Evolutionary conservation across 1,140 invertebrate species (phyloP).

Genomic region (Drosophila orosa): DNA sequence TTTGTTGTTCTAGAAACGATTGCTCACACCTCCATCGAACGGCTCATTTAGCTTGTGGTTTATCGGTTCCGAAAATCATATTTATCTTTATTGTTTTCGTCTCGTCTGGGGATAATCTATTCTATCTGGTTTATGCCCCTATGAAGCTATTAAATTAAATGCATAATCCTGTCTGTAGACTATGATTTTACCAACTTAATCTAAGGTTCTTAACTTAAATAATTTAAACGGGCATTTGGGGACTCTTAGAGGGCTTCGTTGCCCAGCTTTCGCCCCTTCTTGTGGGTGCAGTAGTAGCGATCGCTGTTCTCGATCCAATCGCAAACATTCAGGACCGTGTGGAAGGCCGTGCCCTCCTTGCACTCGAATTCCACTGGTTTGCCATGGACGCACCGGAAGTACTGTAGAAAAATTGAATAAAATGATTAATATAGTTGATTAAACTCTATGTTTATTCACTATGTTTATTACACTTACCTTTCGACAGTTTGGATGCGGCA

Average conservation of each 20-base stretch:
- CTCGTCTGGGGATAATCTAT: conserved; percentile 42
- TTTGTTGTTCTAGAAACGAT: conserved; percentile 13
- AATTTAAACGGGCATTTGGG: conserved; percentile 14
- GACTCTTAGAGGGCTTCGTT: conserved; percentile 48
- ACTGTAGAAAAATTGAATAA: conserved; percentile 85
- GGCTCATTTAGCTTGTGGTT: conserved; percentile 46
- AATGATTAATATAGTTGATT: background rate
- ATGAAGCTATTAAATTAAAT: conserved; percentile 30
- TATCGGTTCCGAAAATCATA: conserved; percentile 26
- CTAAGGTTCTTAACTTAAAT: conserved; percentile 22
- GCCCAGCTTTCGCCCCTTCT: conserved; percentile 45
- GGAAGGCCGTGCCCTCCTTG: conserved; percentile 90
- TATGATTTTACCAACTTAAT: conserved; percentile 16
- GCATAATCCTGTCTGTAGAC: conserved; percentile 23
- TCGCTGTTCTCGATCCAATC: conserved; percentile 91
- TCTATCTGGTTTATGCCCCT: conserved; percentile 24
- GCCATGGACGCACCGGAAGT: conserved; percentile 92
- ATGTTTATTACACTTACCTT: conserved; percentile 82
- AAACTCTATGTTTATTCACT: too few relatives aligned
- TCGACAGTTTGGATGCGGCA: conserved; percentile 88
- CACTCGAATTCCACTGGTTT: conserved; percentile 90
- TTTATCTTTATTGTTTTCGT: conserved; percentile 69
- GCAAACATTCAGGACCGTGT: conserved; percentile 88
- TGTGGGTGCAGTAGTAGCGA: conserved; percentile 84
- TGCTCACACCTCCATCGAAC: conserved; percentile 45